These are phyloP conservation scores for Brachypalpus laphriformis DNA, from an alignment of 2,888 invertebrate species.

Conservation along the genomic window DNA sequence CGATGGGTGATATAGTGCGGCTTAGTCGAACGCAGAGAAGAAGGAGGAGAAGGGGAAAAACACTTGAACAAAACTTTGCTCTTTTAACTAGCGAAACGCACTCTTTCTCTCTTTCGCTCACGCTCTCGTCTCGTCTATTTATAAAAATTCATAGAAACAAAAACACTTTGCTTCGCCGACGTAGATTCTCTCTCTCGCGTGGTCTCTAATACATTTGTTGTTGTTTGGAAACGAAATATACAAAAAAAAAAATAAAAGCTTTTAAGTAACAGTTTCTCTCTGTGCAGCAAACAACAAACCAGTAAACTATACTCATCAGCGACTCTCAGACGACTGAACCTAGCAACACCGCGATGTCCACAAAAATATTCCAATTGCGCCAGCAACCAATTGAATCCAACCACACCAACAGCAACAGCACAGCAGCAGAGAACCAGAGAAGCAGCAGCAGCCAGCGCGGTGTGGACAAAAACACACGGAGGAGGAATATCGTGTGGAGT, in stretches of 20 bases:
- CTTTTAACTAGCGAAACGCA: constrained; percentile 24
- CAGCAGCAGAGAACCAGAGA: constrained; percentile 24
- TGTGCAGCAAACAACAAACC: too few species aligned
- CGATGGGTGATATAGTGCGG: background rate
- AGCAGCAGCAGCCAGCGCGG: constrained; percentile 22
- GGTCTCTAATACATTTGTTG: constrained; percentile 30
- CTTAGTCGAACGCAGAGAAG: background rate
- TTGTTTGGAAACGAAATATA: constrained; percentile 25
- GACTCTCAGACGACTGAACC: constrained; percentile 71
- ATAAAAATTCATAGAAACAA: constrained; percentile 40
- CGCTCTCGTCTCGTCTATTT: constrained; percentile 41
- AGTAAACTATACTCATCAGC: constrained; percentile 68
- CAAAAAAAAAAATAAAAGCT: constrained; percentile 12
- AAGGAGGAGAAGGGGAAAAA: background rate
- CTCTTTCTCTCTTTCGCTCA: constrained; percentile 26
- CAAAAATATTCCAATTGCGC: constrained; percentile 72
- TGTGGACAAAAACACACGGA: constrained; percentile 23
- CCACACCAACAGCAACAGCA: constrained; percentile 38
- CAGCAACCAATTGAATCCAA: constrained; percentile 61
- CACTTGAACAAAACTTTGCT: constrained; percentile 18
- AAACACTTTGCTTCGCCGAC: constrained; percentile 43
- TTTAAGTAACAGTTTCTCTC: constrained; percentile 5
- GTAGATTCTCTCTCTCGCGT: constrained; percentile 45
- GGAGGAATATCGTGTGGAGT: constrained; percentile 14
- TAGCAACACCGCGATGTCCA: constrained; percentile 72